phyloP scores from a whole-genome alignment of 2,797 vertebrate species.

The Centropyge bicolor region DNA sequence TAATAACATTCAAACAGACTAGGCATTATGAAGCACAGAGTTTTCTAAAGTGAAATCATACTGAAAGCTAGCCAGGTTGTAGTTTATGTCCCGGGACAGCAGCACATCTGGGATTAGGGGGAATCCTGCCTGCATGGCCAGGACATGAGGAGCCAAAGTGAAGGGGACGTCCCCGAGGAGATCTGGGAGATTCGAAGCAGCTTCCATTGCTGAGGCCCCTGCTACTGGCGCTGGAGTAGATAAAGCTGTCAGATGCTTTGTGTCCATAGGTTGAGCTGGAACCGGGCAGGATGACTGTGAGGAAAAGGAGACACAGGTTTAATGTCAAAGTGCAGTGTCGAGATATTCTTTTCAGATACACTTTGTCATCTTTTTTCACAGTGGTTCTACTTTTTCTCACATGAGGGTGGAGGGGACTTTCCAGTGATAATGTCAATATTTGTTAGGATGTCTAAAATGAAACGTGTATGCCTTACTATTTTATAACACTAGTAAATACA shows the following conservation, averaged over 20 bases:
- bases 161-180: constrained; percentile 94
- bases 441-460: not conserved
- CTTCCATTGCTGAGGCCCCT: constrained; percentile 73
- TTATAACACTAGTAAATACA: not conserved
- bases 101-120: constrained; percentile 86
- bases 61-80: constrained; percentile 91
- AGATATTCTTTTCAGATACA: not conserved
- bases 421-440: not conserved
- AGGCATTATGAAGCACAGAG: constrained; percentile 91
- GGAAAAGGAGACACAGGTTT: constrained; percentile 10
- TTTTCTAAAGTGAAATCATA: constrained; percentile 98
- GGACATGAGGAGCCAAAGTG: constrained; percentile 92
- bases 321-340: not conserved
- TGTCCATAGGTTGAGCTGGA: constrained; percentile 15
- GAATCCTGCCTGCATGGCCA: constrained; percentile 86
- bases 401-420: not conserved
- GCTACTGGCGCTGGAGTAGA: constrained; percentile 25
- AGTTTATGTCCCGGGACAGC: constrained; percentile 86
- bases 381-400: not conserved
- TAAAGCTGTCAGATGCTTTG: constrained; percentile 38
- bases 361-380: not conserved
- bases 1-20: constrained; percentile 37
- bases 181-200: constrained; percentile 83
- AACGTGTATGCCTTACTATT: no score
- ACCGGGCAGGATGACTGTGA: constrained; percentile 50